Evolutionary conservation across 2,888 invertebrate genomes (phyloP), one percentile per base, ranked within the genome.

Genomic region (Metalampra italica): DNA sequence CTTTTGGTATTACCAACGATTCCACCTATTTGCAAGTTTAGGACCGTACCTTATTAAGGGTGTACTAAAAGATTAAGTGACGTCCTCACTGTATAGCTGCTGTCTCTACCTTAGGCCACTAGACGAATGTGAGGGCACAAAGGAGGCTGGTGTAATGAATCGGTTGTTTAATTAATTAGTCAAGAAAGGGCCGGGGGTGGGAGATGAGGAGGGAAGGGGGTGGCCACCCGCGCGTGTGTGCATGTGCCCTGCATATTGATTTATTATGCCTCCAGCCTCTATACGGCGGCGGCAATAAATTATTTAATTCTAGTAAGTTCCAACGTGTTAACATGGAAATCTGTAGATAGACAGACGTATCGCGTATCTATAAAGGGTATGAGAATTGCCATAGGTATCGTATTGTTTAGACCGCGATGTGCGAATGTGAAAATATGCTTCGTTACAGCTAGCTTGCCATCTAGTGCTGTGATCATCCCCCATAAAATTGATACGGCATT

Each of bases 121-220:
- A 87, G 87, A 86, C 82, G 88, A 82, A 88, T 88, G 88, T 82
- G 81, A 83, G 83, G 82, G 83, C 67, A 87, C 85, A 86, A 84
- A 86, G 80, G 86, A 86, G 80, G 85, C 79, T 78, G 80, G 77
- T 88, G 91, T 92, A 93, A 93, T 92, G 92, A 93, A 93, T 92
- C 92, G 92, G 92, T 91, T 92, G 92, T 92, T 92, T 92, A 92
- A 93, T 92, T 93, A 93, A 93, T 92, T 92, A 92, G 89, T 86
- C 87, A 90, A 90, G 90, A 89, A 88, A 89, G 86, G 86, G 85
- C 79, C 57, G 61, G 64, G 70, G 66, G 51, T 56, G 53, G 51
- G 54, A 9, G 39, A 13, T 14, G 39, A 1, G 7, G 13, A 3
- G 36, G 52, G 47, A 40, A 51, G 41, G 43, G 49, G 57, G 45